Base-by-base conservation (phyloP, 2,797 vertebrate genomes). In the Myiotriccus ornatus region DNA sequence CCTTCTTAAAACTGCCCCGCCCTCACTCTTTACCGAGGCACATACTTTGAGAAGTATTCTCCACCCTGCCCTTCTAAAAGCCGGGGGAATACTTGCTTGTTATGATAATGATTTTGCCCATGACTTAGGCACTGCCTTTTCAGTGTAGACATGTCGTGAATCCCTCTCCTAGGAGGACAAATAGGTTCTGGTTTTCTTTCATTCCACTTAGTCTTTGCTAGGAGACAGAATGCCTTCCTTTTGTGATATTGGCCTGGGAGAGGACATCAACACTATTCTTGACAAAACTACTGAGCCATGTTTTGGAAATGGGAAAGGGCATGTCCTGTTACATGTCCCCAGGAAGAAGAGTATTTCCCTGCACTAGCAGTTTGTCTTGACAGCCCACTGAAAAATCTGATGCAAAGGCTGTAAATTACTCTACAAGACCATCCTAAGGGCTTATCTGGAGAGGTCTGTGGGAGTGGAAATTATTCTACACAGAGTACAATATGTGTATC, bases 171-270 rank as follows among this genome's bases (percentile, higher is more conserved):
- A 14, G n/a, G 44, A 79, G 55, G 59, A 69, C 7, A 41, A 70
- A 27, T 5, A 34, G 18, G 23, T 63, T 81, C 50, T 56, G 50
- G 23, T 39, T 57, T 83, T 64, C 37, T 70, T 69, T 84, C n/a
- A 63, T 71, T 71, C 24, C n/a, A 16, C 16, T 43, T 28, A 27
- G 25, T 32, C 30, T 82, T 60, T 60, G 35, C 44, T 53, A 44
- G 34, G 39, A 84, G 47, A 59, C 23, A 81, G 37, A 87, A 73
- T 11, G 19, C 27, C 32, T 63, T 76, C 56, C 39, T 27, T 30
- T 69, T 1, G 0, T 41, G 24, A 50, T 0, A 50, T 0, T 47
- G 60, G n/a, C 37, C 47, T 37, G 21, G 35, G 47, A 55, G 24
- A 37, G 24, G 77, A 84, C 21, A 63, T 3, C 57, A 76, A 9